Evolutionary conservation across 2,113 vertebrate species (phyloP), one percentile per base, ranked within the genome.

Genomic region (Phaethon lepturus): DNA sequence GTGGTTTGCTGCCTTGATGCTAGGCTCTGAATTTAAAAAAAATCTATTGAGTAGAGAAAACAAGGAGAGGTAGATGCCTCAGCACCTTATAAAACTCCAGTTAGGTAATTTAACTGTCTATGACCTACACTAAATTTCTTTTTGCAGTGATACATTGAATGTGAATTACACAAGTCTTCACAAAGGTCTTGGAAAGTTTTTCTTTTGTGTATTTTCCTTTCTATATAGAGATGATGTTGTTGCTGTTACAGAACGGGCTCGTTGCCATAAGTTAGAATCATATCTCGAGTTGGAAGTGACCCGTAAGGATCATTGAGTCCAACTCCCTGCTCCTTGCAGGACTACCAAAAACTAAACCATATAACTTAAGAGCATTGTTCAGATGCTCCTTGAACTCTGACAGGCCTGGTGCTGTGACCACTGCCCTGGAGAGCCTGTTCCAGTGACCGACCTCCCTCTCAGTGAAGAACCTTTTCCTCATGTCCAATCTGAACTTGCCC

Each of bases 401-500:
- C 17, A 74, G 29, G 13, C 4, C 55, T 15, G 40, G 19, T 56
- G 24, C 24, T 0, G 0, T 31, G 29, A 49, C n/a, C 47, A 15
- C 40, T 49, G 10, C n/a, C 29, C 72, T 56, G 19, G 7, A 13
- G 16, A 91, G 2, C 35, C 56, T 64, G 40, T 25, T 8, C 33
- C 29, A 69, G 28, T 56, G 47, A 62, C 16, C 0, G 0, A 31
- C 20, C 23, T 29, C 13, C 13, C 24, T 31, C 33, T 20, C 7
- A 0, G 9, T 62, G 56, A 71, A 63, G 13, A 77, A 12, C 5
- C 17, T 35, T 50, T 58, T 81, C 26, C 47, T 44, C 31, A 26
- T 1, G 24, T 28, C 14, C 35, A 72, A 4, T 6, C 29, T 76
- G 55, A 83, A 45, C 18, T 26, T 26, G 17, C 15, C 25, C 42